These are phyloP conservation scores for Zoanthus solanderi DNA, from an alignment of 92 coral and sea anemone species.

Conservation along the genomic window DNA sequence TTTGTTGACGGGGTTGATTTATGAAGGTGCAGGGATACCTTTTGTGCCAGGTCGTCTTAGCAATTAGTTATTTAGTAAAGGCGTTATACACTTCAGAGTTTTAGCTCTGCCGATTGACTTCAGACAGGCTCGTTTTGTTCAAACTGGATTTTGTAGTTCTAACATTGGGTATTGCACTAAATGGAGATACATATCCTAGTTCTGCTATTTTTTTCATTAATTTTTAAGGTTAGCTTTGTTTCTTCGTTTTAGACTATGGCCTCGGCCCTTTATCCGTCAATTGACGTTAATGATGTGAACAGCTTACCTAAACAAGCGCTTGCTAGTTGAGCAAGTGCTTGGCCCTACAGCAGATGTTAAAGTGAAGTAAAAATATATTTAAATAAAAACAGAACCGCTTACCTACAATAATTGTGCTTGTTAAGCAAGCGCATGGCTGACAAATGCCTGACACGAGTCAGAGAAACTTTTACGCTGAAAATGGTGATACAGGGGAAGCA, in stretches of 20 bases:
- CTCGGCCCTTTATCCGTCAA: not conserved
- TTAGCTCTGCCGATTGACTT: conserved; percentile 49
- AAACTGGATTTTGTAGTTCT: not conserved
- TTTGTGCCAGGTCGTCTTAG: conserved; percentile 33
- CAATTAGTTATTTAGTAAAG: conserved; percentile 46
- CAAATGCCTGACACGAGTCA: no score
- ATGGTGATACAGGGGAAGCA: conserved; percentile 23
- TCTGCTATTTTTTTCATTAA: not conserved
- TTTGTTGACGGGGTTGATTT: conserved; percentile 35
- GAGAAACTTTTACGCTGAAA: no score
- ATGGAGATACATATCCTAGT: not conserved
- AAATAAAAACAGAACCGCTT: no score
- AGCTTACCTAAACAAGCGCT: not conserved
- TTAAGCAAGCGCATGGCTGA: no score
- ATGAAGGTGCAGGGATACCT: conserved; percentile 20
- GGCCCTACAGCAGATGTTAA: no score
- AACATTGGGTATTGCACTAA: not conserved
- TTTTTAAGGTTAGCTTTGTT: no score
- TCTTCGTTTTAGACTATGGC: not conserved
- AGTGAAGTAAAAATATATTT: not conserved
- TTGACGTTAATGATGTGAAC: not conserved
- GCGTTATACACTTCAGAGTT: conserved; percentile 44
- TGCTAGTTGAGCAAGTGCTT: no score
- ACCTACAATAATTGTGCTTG: no score
- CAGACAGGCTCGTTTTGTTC: conserved; percentile 8